phyloP scores from a whole-genome alignment of 2,113 vertebrate genomes.

The Probosciger aterrimus region DNA sequence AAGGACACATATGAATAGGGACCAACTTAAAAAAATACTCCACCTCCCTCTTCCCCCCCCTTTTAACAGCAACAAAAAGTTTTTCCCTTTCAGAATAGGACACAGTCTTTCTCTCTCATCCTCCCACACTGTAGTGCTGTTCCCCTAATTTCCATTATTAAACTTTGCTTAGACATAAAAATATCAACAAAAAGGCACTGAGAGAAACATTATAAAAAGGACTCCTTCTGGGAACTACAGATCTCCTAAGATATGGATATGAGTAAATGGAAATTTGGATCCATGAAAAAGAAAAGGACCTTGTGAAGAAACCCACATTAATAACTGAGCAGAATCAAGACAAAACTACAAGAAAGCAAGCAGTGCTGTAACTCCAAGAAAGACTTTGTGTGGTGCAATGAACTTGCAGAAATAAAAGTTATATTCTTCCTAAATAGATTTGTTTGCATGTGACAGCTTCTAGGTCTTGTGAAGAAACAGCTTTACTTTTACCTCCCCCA shows the following conservation, averaged over 20 bases:
- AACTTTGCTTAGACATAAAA: neutral
- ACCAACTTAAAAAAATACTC: neutral
- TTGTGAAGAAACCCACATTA: neutral
- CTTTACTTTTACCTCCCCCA: neutral
- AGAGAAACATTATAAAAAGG: neutral
- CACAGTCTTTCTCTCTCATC: neutral
- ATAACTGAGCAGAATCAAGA: neutral
- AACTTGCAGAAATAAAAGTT: neutral
- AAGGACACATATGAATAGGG: neutral
- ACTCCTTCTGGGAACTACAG: neutral
- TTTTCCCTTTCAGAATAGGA: neutral
- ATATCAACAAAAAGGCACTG: neutral
- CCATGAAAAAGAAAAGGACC: neutral
- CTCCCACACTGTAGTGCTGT: neutral
- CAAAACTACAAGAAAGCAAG: neutral
- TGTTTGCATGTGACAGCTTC: neutral
- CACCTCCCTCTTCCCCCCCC: neutral
- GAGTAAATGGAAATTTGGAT: conserved; percentile 5
- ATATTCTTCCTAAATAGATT: neutral
- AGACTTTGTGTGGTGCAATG: neutral
- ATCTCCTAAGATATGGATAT: neutral
- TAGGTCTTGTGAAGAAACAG: neutral
- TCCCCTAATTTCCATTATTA: conserved; percentile 23
- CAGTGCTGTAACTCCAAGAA: neutral
- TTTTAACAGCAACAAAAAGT: neutral